Evolutionary conservation across 1,140 invertebrate species (phyloP).

Genomic region (Camponotus pennsylvanicus): DNA sequence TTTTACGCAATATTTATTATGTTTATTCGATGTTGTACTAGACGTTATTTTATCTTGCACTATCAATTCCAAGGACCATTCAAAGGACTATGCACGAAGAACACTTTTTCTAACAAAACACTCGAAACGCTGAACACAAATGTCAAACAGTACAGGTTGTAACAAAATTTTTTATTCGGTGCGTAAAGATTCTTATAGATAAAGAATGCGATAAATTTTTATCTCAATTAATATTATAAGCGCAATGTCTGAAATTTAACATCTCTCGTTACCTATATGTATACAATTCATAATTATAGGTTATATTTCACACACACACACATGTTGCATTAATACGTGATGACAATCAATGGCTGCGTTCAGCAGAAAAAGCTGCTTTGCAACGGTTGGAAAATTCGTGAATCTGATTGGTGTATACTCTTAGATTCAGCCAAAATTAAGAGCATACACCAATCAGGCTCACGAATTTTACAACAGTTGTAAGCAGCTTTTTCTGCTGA

Average conservation of each 20-base stretch:
- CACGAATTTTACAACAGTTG: too few species aligned
- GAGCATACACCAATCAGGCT: too few species aligned
- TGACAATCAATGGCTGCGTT: too few species aligned
- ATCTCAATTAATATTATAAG: not conserved
- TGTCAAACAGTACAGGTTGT: not conserved
- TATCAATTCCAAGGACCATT: not conserved
- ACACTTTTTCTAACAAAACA: not conserved
- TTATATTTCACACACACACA: not conserved
- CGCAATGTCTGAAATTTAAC: too few species aligned
- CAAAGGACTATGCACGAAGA: not conserved
- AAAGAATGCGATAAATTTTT: not conserved
- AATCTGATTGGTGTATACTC: too few species aligned
- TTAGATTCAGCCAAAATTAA: too few species aligned
- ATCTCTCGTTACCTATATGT: not conserved
- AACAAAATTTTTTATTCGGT: not conserved
- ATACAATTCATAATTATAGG: not conserved
- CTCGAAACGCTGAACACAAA: not conserved
- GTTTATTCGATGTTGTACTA: not conserved
- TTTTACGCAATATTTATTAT: not conserved
- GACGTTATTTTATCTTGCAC: not conserved
- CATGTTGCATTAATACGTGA: too few species aligned
- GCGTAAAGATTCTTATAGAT: not conserved
- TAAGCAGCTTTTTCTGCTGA: too few species aligned
- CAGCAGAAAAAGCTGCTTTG: too few species aligned
- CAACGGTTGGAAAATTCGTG: too few species aligned